These are phyloP conservation scores for Galleria mellonella DNA, from an alignment of 1,140 invertebrate species.

Conservation along the genomic window DNA sequence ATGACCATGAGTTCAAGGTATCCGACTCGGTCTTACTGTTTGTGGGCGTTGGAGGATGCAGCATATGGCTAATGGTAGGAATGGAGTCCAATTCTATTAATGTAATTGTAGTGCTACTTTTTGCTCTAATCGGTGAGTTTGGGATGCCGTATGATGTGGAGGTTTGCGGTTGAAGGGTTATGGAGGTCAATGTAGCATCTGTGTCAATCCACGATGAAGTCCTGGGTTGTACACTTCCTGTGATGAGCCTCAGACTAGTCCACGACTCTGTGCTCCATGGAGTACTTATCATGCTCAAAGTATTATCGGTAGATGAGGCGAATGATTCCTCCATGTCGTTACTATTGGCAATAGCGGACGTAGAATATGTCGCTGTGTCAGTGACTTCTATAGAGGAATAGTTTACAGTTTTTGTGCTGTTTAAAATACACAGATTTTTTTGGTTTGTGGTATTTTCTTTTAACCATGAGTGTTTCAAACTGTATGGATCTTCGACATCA, in stretches of 20 bases:
- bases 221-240: too few species aligned
- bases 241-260: background rate
- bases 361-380: background rate
- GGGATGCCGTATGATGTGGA: constrained; percentile 12
- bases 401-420: background rate
- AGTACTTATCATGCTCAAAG: constrained; percentile 37
- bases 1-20: constrained; percentile 34
- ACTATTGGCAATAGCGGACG: constrained; percentile 1
- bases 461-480: constrained; percentile 13
- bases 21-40: background rate
- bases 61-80: too few species aligned
- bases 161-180: background rate
- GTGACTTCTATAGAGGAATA: background rate
- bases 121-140: background rate
- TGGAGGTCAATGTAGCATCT: background rate
- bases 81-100: background rate
- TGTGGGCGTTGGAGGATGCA: background rate
- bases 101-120: background rate
- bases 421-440: background rate
- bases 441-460: background rate
- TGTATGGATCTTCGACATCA: constrained; percentile 52
- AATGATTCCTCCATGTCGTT: background rate
- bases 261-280: constrained; percentile 36
- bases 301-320: constrained; percentile 20
- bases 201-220: background rate